Base-by-base conservation (phyloP, 2,888 invertebrate genomes). In the Hirtodrosophila confusa region DNA sequence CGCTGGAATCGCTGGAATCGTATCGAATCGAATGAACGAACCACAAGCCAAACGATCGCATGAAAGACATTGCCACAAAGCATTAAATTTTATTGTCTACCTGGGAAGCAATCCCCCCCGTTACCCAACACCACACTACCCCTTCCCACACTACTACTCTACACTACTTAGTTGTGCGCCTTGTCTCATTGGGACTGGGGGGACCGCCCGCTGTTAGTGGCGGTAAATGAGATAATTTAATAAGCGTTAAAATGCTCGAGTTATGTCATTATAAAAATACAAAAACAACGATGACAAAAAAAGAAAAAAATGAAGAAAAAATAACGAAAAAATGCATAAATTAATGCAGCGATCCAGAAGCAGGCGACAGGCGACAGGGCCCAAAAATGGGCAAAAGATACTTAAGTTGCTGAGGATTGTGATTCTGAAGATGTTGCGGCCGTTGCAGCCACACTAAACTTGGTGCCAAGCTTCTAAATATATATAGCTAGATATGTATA, bases 191-290 rank as follows among this genome's bases (percentile, higher is more conserved):
- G 31, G 45, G 40, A 5, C n/a, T 4, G n/a, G 17, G 40, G 33
- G 40, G 80, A 77, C 86, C 83, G 88, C 86, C 83, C 86, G 86
- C 83, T 74, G 83, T 72, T 85, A 43, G 76, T 79, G 86, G 84
- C 79, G 80, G 80, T 78, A 90, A 90, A 90, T 90, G 90, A 90
- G 90, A 90, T 90, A 90, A 90, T 90, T 90, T 90, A 90, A 90
- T 90, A 90, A 90, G 90, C 90, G 90, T 90, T 90, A 90, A 90
- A 90, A 90, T 90, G 90, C 90, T 80, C 90, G 90, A 90, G 90
- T 90, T 90, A 90, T 90, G 90, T 90, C 90, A 90, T 90, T 90
- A 90, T 90, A 88, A 83, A 79, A 78, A 64, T 70, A 70, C 65
- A 69, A 86, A 74, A 69, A 80, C 12, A 36, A 55, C 17, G 36